Base-by-base conservation (phyloP, 2,113 vertebrate genomes). In the Labeo rohita region DNA sequence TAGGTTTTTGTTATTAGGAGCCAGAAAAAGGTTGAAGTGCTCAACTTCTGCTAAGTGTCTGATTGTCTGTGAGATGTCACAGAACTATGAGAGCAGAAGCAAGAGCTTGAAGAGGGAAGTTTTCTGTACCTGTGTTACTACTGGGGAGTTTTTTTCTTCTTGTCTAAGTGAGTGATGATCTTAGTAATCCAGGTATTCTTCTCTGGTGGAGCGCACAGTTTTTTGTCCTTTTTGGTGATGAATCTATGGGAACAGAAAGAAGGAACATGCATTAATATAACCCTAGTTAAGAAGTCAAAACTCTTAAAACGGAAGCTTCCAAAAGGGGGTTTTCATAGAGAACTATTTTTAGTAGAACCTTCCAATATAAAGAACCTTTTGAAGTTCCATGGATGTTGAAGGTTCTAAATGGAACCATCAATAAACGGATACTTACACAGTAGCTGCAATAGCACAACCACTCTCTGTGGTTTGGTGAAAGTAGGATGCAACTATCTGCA, bases 391-490 rank as follows among this genome's bases (percentile, higher is more conserved):
- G 7, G 56, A 61, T 61, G 21, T 61, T 61, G n/a, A 9, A 61
- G 21, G 1, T 9, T 59, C 21, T 59, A 21, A 18, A 9, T 59
- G 56, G 56, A n/a, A n/a, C 21, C 56, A 61, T n/a, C 2, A 3
- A 8, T 21, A 18, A 65, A 34, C n/a, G 8, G 45, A 4, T 54
- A 84, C 89, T 86, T 87, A 90, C 89, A 90, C 70, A 16, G 89
- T 89, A 8, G 89, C 89, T 47, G 68, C n/a, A 45, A 90, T 63
- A 45, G 59, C 10, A 68, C 89, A 90, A 10, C 79, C 89, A 23
- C 36, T 74, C 0, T 85, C 83, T 50, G 16, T 6, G 47, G 15
- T 77, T 65, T 89, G 84, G 21, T 85, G 23, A 13, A 18, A 4
- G 59, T 86, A 89, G 8, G 86, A 80, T 2, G 6, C 66, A 21